Evolutionary conservation across 2,113 vertebrate genomes (phyloP).

Genomic region (western clawed frog (Xenopus tropicalis)): UCB_Xtro_10.0 CM004448.2:49537501-49538000

Average conservation of each 20-base stretch:
- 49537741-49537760: neutral
- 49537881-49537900: too few relatives aligned
- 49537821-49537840: too few relatives aligned
- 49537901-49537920: too few relatives aligned
- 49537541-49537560: neutral
- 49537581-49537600: neutral
- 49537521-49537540: neutral
- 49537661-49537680: constrained; percentile 2
- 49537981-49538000: too few relatives aligned
- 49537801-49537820: too few relatives aligned
- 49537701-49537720: neutral
- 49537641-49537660: neutral
- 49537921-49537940: too few relatives aligned
- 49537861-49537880: too few relatives aligned
- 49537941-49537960: too few relatives aligned
- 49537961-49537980: too few relatives aligned
- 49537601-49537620: neutral
- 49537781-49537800: neutral
- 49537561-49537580: neutral
- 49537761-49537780: neutral
- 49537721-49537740: neutral
- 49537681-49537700: constrained; percentile 4
- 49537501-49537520: neutral
- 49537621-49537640: neutral
- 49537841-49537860: too few relatives aligned